phyloP scores from a whole-genome alignment of 2,888 invertebrate species.

The Drosophila koepferae region DNA sequence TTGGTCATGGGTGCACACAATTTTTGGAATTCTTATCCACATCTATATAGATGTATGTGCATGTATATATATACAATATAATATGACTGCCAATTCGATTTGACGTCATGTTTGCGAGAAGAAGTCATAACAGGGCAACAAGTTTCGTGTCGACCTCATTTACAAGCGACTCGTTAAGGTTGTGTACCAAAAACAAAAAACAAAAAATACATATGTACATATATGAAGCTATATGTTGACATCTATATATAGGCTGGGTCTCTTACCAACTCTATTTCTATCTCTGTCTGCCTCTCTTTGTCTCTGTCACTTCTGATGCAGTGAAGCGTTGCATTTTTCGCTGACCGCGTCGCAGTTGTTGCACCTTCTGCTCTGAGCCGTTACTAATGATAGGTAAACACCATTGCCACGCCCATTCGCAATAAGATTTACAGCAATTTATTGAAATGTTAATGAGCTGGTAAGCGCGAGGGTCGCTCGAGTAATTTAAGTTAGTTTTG shows the following conservation, averaged over 20 bases:
- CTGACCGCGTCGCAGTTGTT: constrained; percentile 48
- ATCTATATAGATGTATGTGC: constrained; percentile 1
- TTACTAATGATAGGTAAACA: constrained; percentile 70
- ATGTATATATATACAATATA: not conserved
- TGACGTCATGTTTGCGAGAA: constrained; percentile 41
- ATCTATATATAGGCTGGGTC: constrained; percentile 7
- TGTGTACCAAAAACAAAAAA: constrained; percentile 1
- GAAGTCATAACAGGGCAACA: constrained; percentile 49
- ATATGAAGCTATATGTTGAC: constrained; percentile 26
- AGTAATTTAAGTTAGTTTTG: not conserved
- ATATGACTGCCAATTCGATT: constrained; percentile 60
- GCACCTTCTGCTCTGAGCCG: constrained; percentile 60
- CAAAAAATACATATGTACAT: not conserved
- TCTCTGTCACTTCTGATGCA: constrained; percentile 26
- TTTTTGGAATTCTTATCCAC: constrained; percentile 54
- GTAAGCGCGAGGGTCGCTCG: constrained; percentile 15
- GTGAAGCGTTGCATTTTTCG: constrained; percentile 53
- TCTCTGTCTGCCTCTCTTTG: not conserved
- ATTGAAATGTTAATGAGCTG: constrained; percentile 49
- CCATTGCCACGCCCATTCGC: constrained; percentile 48
- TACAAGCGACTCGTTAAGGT: constrained; percentile 16
- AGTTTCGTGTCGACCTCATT: constrained; percentile 53
- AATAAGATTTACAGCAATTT: constrained; percentile 26
- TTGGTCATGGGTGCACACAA: constrained; percentile 15
- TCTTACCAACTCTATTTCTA: not conserved